Conservation (phyloP, 2,888 invertebrate species). For the Drosophila testacea region DNA sequence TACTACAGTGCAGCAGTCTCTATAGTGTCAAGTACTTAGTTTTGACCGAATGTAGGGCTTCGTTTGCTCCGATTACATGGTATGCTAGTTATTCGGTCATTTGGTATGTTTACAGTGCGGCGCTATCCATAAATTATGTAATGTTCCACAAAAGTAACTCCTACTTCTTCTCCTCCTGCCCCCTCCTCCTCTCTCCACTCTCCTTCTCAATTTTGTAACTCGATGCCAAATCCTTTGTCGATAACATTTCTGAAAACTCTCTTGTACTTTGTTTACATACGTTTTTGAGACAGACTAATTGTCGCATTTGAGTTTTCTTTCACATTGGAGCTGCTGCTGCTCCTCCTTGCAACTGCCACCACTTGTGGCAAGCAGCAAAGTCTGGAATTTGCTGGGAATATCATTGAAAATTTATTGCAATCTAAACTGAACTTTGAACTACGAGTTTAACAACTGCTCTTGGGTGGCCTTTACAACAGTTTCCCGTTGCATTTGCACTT, state of each 20-base stretch:
- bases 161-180: not conserved
- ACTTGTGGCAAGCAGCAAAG: slow-evolving; percentile 13
- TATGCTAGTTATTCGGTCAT: slow-evolving; percentile 48
- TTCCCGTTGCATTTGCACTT: slow-evolving; percentile 44
- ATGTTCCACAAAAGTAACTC: slow-evolving; percentile 40
- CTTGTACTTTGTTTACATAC: slow-evolving; percentile 67
- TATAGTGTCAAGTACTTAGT: slow-evolving; percentile 58
- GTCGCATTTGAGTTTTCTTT: slow-evolving; percentile 40
- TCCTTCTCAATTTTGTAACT: slow-evolving; percentile 43
- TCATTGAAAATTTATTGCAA: slow-evolving; percentile 44
- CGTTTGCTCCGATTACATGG: slow-evolving; percentile 69
- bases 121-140: slow-evolving; percentile 79
- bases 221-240: slow-evolving; percentile 71
- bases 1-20: slow-evolving; percentile 18
- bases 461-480: slow-evolving; percentile 60
- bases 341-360: slow-evolving; percentile 1
- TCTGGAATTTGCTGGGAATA: not conserved
- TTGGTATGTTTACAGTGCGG: slow-evolving; percentile 76
- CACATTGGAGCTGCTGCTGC: slow-evolving; percentile 17
- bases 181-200: not conserved
- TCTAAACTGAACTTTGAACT: slow-evolving; percentile 7
- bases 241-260: slow-evolving; percentile 71
- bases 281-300: slow-evolving; percentile 74
- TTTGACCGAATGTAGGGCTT: slow-evolving; percentile 26
- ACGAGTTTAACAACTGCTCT: not conserved